phyloP scores from a whole-genome alignment of 2,797 vertebrate species.

The Cyprinella venusta region DNA sequence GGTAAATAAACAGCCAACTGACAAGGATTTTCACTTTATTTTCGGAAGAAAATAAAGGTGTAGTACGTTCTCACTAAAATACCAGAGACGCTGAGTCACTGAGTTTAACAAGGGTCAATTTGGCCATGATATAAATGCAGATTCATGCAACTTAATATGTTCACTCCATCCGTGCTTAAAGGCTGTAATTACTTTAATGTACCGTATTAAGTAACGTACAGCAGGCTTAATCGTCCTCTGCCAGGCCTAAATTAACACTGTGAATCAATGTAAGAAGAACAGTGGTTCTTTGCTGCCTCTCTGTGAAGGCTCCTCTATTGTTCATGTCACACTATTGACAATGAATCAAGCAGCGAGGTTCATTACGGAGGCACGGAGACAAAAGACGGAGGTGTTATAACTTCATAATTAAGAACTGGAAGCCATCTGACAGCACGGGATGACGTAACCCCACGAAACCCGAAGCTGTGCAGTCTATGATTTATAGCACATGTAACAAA shows the following conservation, averaged over 20 bases:
- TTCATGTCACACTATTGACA: slow-evolving; percentile 57
- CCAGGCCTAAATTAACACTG: slow-evolving; percentile 55
- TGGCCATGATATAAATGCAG: slow-evolving; percentile 43
- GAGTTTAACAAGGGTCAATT: slow-evolving; percentile 40
- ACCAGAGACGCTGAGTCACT: not conserved
- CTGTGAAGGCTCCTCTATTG: slow-evolving; percentile 53
- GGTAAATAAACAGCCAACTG: not conserved
- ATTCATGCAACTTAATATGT: slow-evolving; percentile 41
- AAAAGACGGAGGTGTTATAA: slow-evolving; percentile 56
- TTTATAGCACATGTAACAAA: slow-evolving; percentile 34
- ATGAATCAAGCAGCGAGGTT: slow-evolving; percentile 52
- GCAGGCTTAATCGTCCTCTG: slow-evolving; percentile 48
- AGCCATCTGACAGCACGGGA: slow-evolving; percentile 54
- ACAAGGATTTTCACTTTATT: slow-evolving; percentile 17
- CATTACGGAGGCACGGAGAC: slow-evolving; percentile 50
- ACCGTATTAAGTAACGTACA: slow-evolving; percentile 54
- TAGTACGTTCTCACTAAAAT: slow-evolving; percentile 2
- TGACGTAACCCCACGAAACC: slow-evolving; percentile 57
- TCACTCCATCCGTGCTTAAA: slow-evolving; percentile 48
- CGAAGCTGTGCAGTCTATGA: slow-evolving; percentile 38
- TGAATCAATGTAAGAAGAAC: slow-evolving; percentile 56
- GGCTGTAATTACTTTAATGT: slow-evolving; percentile 60
- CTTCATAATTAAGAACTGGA: slow-evolving; percentile 60
- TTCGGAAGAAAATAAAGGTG: slow-evolving; percentile 29
- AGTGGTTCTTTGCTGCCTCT: slow-evolving; percentile 45